Percentiles rank a stretch among this genome's conserved stretches.
These are phyloP conservation scores for Microcebus ravelobensis DNA, from an alignment of 2,113 vertebrate species.

Conservation along the genomic window DNA sequence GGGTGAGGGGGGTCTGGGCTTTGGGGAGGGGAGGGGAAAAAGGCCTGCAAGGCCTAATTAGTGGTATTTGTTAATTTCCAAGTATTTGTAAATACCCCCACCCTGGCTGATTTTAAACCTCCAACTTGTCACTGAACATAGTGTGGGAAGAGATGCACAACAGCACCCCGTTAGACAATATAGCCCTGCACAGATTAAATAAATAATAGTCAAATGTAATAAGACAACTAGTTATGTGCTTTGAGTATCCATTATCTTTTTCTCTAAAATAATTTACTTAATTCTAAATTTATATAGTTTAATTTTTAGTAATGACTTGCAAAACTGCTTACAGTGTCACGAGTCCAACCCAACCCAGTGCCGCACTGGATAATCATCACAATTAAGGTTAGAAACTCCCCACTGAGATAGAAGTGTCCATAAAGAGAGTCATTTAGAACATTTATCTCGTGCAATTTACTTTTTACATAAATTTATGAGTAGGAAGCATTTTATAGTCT, in stretches of 20 bases:
- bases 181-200: background rate
- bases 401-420: background rate
- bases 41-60: background rate
- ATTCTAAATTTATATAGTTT: background rate
- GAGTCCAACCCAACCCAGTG: background rate
- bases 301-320: background rate
- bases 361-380: background rate
- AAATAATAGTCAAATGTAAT: background rate
- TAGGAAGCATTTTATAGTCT: background rate
- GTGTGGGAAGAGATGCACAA: background rate
- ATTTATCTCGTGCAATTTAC: background rate
- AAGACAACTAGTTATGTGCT: background rate
- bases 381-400: background rate
- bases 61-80: background rate
- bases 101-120: background rate
- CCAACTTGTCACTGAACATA: background rate
- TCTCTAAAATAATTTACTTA: slow-evolving; percentile 40
- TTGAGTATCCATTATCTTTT: background rate
- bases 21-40: accelerated
- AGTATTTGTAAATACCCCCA: background rate
- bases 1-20: too few relatives aligned
- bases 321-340: background rate
- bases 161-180: background rate
- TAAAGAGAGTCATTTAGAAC: background rate
- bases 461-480: slow-evolving; percentile 15